Evolutionary conservation across 2,888 invertebrate genomes (phyloP), one percentile per base, ranked within the genome.

Genomic region (Xanthorhoe designata): DNA sequence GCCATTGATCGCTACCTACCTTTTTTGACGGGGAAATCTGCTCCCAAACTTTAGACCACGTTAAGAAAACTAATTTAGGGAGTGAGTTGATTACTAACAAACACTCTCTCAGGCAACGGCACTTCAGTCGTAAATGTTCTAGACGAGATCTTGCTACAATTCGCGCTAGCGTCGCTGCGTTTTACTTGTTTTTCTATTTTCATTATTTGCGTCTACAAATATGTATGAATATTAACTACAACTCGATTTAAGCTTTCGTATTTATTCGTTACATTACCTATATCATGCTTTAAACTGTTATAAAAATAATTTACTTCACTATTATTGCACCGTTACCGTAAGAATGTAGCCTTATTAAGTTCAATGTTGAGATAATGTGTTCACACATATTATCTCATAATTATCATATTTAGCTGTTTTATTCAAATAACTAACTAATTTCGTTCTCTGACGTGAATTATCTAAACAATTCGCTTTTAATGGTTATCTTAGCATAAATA

Each of bases 251-350:
- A 24, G 24, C 24, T 24, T 1, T 24, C 10, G 38, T 38, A 10
- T 10, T 35, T 35, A 1, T 38, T 9, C 8, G 13, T 13, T 13
- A 42, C 8, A 32, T 2, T 13, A 7, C 0, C 0, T 17, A 47
- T 17, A 17, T 15, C 17, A 8, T 13, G 17, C 7, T 17, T 47
- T 47, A 15, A 47, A 15, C 47, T 17, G 17, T 58, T 56, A 63
- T 59, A 71, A 35, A 59, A 51, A 60, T 50, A 55, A 55, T 59
- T 29, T 8, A 45, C 17, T 29, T 51, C 17, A n/a, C 58, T 17
- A 59, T 54, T 45, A 61, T 17, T 47, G 51, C 45, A 65, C 65
- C 51, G 65, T 60, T 65, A 49, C 17, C 29, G n/a, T 35, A 19
- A 9, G 18, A 19, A 38, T 9, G 18, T 50, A 58, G 19, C 51